These are phyloP conservation scores for Rhinoraja longicauda DNA, from an alignment of 2,797 vertebrate genomes.

Conservation along the genomic window DNA sequence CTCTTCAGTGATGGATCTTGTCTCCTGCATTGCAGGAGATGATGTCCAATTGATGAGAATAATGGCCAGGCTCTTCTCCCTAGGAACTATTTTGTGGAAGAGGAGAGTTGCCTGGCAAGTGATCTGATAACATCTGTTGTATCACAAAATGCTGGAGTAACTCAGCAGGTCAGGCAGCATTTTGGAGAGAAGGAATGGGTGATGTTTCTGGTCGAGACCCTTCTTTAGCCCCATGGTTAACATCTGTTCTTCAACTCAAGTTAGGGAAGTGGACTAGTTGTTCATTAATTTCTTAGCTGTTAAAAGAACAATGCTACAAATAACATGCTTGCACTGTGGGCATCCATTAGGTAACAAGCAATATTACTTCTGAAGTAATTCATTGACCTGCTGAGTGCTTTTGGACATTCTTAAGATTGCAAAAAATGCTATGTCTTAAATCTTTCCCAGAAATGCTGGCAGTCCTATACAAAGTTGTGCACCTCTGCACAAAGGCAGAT, in stretches of 20 bases:
- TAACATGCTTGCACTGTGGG: neutral
- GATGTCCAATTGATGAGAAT: neutral
- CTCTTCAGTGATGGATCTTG: neutral
- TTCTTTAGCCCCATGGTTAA: no score
- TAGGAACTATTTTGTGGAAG: neutral
- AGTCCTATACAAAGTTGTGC: no score
- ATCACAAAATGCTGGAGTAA: no score
- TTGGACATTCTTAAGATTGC: neutral
- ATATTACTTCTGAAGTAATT: neutral
- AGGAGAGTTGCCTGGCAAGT: neutral
- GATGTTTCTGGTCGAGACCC: no score
- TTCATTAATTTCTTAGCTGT: neutral
- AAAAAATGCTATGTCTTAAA: neutral
- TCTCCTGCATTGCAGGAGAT: neutral
- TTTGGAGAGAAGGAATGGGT: no score
- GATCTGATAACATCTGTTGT: neutral
- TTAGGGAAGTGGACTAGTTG: neutral
- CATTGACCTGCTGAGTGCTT: neutral
- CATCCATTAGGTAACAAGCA: neutral
- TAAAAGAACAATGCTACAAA: neutral
- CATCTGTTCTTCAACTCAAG: neutral
- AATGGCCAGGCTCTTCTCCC: no score
- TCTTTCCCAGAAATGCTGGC: no score
- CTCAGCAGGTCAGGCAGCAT: no score
- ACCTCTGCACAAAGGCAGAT: no score